Conservation (phyloP, 2,797 vertebrate species). For the Gymnothorax reevesii region DNA sequence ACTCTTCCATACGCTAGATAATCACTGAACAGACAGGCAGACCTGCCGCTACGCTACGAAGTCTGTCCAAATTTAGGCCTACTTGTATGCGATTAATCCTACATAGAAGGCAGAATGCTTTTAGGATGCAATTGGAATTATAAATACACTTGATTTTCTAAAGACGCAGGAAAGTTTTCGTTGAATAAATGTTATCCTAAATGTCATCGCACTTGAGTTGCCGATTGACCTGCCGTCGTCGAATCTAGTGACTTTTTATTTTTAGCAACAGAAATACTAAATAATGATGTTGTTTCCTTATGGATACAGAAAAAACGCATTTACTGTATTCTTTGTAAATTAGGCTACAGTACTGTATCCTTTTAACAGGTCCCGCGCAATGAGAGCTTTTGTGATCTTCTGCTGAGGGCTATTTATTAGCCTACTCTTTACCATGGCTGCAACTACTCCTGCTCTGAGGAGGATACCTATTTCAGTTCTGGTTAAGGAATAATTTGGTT, state of each 20-base stretch:
- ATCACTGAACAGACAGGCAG: slow-evolving; percentile 17
- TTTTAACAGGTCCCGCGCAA: neutral
- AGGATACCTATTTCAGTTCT: slow-evolving; percentile 46
- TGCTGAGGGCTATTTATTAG: slow-evolving; percentile 23
- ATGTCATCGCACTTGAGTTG: neutral
- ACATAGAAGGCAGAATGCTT: neutral
- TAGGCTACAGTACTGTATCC: neutral
- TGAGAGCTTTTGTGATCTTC: neutral
- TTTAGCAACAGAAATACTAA: neutral
- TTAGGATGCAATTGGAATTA: slow-evolving; percentile 9
- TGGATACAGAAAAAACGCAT: neutral
- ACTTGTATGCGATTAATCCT: slow-evolving; percentile 21
- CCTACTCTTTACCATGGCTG: slow-evolving; percentile 6
- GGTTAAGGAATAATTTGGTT: slow-evolving; percentile 51
- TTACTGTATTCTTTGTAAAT: neutral
- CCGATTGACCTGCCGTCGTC: neutral
- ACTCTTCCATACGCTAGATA: slow-evolving; percentile 32
- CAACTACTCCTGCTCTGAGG: slow-evolving; percentile 22
- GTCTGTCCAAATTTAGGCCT: neutral
- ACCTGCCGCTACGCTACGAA: neutral
- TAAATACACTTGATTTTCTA: neutral
- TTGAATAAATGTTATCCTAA: neutral
- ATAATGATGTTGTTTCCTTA: neutral
- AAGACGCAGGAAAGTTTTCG: neutral
- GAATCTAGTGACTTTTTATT: neutral